phyloP scores from a whole-genome alignment of 2,797 vertebrate genomes.

The Fringilla coelebs region DNA sequence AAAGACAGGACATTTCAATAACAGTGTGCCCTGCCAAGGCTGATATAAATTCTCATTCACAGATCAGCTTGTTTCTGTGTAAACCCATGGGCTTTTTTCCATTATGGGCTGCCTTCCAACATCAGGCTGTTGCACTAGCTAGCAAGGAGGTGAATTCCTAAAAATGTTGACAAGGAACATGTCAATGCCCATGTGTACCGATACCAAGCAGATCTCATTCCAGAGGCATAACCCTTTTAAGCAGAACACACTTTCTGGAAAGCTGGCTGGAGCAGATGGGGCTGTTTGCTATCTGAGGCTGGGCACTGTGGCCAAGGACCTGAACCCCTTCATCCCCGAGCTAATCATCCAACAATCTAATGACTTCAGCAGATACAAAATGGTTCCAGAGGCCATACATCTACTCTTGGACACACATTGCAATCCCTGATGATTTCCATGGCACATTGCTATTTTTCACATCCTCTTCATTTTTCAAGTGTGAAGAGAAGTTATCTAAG shows the following conservation, averaged over 20 bases:
- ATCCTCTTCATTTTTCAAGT: conserved; percentile 29
- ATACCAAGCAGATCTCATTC: background rate
- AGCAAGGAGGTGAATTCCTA: background rate
- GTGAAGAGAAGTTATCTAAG: background rate
- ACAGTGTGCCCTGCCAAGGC: background rate
- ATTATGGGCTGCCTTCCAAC: background rate
- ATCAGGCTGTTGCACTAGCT: background rate
- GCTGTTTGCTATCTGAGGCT: rapidly evolving
- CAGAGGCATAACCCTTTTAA: background rate
- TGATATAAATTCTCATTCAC: background rate
- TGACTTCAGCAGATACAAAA: conserved; percentile 11
- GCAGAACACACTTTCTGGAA: background rate
- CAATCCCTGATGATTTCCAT: conserved; percentile 16
- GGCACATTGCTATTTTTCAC: conserved; percentile 33
- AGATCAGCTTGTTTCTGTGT: background rate
- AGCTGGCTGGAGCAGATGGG: background rate
- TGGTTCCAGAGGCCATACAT: conserved; percentile 8
- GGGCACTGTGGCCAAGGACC: background rate
- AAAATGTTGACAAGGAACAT: background rate
- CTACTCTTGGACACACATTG: conserved; percentile 3
- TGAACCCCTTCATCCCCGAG: background rate
- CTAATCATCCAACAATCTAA: background rate
- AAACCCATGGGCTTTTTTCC: background rate
- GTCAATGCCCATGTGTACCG: background rate
- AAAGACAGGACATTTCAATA: background rate